These are phyloP conservation scores for Typhlomys cinereus DNA, from an alignment of 2,113 vertebrate species.

Conservation along the genomic window DNA sequence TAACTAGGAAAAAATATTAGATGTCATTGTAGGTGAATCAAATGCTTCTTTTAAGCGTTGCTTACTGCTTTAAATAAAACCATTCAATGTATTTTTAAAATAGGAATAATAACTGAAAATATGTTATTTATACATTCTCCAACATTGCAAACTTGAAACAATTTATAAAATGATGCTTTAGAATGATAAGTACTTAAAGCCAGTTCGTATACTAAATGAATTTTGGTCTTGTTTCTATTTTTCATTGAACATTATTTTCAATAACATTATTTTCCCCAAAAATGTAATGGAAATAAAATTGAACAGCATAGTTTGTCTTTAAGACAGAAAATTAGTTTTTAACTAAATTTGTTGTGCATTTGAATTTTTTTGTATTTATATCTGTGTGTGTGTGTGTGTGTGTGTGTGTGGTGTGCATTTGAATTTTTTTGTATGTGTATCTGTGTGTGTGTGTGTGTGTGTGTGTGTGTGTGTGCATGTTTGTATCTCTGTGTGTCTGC, in stretches of 20 bases:
- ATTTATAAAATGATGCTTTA: background rate
- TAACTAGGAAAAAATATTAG: conserved; percentile 27
- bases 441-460: too few species aligned
- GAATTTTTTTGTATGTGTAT: too few species aligned
- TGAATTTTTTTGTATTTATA: too few species aligned
- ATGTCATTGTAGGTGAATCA: background rate
- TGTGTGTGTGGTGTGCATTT: too few species aligned
- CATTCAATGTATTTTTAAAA: background rate
- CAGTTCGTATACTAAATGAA: background rate
- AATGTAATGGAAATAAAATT: background rate
- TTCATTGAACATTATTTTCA: too few species aligned
- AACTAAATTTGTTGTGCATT: too few species aligned
- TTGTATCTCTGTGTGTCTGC: too few species aligned
- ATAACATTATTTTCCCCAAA: background rate
- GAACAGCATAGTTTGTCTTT: background rate
- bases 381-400: too few species aligned
- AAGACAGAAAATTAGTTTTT: too few species aligned
- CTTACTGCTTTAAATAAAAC: background rate
- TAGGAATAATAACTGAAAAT: background rate
- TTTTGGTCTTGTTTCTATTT: background rate
- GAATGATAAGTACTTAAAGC: background rate
- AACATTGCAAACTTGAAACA: background rate
- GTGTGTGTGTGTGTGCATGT: too few species aligned
- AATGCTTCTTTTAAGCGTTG: conserved; percentile 4
- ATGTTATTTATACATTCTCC: background rate